Evolutionary conservation across 1,140 invertebrate genomes (phyloP), one percentile per base, ranked within the genome.

Genomic region (Bombus waltoni): DNA sequence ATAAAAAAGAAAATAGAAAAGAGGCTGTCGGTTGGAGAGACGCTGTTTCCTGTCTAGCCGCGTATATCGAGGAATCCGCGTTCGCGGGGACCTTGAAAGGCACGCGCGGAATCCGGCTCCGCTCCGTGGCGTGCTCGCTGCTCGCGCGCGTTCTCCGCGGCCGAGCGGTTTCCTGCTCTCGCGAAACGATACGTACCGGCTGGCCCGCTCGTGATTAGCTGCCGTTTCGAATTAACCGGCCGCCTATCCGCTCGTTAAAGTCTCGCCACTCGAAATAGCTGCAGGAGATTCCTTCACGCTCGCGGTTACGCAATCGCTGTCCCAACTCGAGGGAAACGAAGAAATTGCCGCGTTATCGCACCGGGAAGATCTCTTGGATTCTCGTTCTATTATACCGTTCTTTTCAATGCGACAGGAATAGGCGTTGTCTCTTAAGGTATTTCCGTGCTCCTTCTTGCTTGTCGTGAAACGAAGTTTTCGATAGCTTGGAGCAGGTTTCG

Each of bases 101-200:
- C 73, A 87, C 81, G 85, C 81, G 57, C 59, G 73, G 81, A 87
- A 87, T 87, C 81, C 74, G 68, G 85, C 65, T 76, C 53, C 74
- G 44, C 28, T 42, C 40, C 42, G 53, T 32, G 35, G 47, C 47
- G 47, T 53, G 9, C 25, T 59, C 57, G 25, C 57, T 28, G 59
- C 1, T 62, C 9, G 38, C 32, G 66, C 8, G 40, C 65, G 65
- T 80, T 79, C 75, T 66, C 44, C 35, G 38, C 42, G 38, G 11
- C 42, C 53, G 68, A 72, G 47, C 65, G 28, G 57, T 87, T 83
- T 83, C 81, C 85, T 78, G 81, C 42, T 78, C 53, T 44, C 73
- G 85, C 44, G 81, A 86, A 86, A 86, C 72, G 53, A 85, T 80
- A 59, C 42, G n/a, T 28, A 32, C 15, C 3, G 28, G 22, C 25